Percentiles rank a stretch among this genome's conserved stretches.
phyloP scores from a whole-genome alignment of 92 coral and sea anemone genomes.

The Zoanthus sociatus region DNA sequence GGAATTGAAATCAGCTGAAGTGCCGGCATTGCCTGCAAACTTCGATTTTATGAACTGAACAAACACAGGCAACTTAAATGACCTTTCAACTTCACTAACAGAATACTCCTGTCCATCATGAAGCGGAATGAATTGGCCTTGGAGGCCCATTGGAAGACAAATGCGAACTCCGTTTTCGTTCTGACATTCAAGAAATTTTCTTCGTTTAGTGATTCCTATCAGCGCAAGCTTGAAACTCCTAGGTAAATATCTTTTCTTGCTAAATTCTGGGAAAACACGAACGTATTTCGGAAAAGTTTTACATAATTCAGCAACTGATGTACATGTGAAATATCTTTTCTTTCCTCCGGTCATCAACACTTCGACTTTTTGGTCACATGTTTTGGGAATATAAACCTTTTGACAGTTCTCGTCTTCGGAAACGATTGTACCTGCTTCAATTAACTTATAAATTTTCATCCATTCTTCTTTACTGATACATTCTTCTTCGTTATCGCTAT shows the following conservation, averaged over 20 bases:
- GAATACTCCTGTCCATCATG: neutral
- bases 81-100: neutral
- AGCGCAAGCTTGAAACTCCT: neutral
- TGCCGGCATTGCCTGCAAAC: neutral
- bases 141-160: slow-evolving; percentile 13
- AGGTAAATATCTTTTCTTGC: neutral
- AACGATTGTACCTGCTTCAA: slow-evolving; percentile 45
- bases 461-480: neutral
- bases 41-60: neutral
- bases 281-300: neutral
- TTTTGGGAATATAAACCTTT: neutral
- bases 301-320: neutral
- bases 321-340: neutral
- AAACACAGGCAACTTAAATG: neutral
- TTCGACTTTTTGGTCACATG: slow-evolving; percentile 4
- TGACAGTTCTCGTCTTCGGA: neutral
- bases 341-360: neutral
- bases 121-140: neutral
- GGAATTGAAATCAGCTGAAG: neutral
- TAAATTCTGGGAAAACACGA: neutral
- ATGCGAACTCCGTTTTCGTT: neutral
- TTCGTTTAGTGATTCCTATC: neutral
- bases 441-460: slow-evolving; percentile 46
- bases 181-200: neutral
- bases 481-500: neutral